Evolutionary conservation across 2,888 invertebrate species (phyloP).

Genomic region (Xanthia togata): DNA sequence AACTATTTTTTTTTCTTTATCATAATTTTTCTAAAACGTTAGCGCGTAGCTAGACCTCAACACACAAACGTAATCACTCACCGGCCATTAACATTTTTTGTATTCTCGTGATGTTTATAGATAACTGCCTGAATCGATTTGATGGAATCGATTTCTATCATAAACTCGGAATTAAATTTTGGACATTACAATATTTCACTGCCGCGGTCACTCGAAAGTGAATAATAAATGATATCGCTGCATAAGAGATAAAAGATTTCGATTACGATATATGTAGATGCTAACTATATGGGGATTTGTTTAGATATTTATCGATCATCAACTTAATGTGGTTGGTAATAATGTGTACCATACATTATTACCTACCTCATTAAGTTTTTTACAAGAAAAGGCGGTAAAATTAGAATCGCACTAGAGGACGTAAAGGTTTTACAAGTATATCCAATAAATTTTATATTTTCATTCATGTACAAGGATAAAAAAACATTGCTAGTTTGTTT

Average conservation of each 20-base stretch:
- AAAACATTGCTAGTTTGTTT: neutral
- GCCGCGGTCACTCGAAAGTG: slow-evolving; percentile 43
- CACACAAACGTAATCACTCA: slow-evolving; percentile 19
- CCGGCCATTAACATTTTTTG: neutral
- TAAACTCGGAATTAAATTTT: slow-evolving; percentile 48
- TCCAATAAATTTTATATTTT: slow-evolving; percentile 20
- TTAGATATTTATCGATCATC: slow-evolving; percentile 45
- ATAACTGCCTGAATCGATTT: slow-evolving; percentile 51
- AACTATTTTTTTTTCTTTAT: neutral
- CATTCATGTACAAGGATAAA: slow-evolving; percentile 9
- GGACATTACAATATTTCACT: slow-evolving; percentile 49
- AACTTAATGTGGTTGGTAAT: slow-evolving; percentile 27
- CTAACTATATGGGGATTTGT: slow-evolving; percentile 38
- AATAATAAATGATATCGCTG: slow-evolving; percentile 42
- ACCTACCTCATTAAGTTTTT: no score
- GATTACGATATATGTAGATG: slow-evolving; percentile 41
- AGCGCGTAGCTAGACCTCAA: neutral
- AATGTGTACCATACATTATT: slow-evolving; percentile 15
- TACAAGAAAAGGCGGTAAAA: slow-evolving; percentile 23
- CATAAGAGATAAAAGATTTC: slow-evolving; percentile 53
- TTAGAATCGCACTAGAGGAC: slow-evolving; percentile 1
- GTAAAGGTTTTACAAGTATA: slow-evolving; percentile 12
- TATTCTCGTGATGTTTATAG: slow-evolving; percentile 39
- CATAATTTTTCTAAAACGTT: neutral
- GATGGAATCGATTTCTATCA: slow-evolving; percentile 55